A percentile compares a stretch with the other conserved stretches of the same genome.
These are phyloP conservation scores for Eudyptes chrysolophus DNA, from an alignment of 2,113 vertebrate genomes.

Conservation along the genomic window DNA sequence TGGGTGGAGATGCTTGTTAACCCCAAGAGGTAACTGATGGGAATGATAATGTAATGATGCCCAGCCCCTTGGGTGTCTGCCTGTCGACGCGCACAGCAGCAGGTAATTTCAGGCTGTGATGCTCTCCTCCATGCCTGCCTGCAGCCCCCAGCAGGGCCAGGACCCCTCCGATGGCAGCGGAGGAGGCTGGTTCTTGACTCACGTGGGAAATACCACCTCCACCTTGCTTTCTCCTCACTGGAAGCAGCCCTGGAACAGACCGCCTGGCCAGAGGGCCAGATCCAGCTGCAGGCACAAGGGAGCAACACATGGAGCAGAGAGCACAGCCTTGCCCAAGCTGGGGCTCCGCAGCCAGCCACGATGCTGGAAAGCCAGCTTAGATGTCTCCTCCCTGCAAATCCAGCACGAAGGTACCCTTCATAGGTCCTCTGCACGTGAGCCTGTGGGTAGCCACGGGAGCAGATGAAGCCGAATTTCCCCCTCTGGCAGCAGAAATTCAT, in stretches of 20 bases:
- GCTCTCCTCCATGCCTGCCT: neutral
- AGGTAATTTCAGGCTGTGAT: neutral
- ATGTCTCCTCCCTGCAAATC: neutral
- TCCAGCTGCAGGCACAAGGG: neutral
- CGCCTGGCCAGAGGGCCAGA: neutral
- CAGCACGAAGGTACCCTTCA: neutral
- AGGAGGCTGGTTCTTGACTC: neutral
- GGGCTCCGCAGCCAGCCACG: fast-evolving
- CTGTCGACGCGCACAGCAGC: fast-evolving
- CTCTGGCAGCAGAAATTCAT: neutral
- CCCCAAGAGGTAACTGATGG: neutral
- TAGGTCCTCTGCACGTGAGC: fast-evolving
- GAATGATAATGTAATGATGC: neutral
- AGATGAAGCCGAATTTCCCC: neutral
- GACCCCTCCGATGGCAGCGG: fast-evolving
- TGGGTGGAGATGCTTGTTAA: fast-evolving
- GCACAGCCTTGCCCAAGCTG: neutral
- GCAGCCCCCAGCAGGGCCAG: neutral
- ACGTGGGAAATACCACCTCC: neutral
- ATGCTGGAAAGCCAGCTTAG: neutral
- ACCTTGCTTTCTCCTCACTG: neutral
- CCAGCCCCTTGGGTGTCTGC: neutral
- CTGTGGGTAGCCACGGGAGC: neutral
- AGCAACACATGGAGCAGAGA: neutral
- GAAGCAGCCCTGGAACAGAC: neutral